phyloP scores from a whole-genome alignment of 2,113 vertebrate genomes.

The Phylloscopus trochilus region DNA sequence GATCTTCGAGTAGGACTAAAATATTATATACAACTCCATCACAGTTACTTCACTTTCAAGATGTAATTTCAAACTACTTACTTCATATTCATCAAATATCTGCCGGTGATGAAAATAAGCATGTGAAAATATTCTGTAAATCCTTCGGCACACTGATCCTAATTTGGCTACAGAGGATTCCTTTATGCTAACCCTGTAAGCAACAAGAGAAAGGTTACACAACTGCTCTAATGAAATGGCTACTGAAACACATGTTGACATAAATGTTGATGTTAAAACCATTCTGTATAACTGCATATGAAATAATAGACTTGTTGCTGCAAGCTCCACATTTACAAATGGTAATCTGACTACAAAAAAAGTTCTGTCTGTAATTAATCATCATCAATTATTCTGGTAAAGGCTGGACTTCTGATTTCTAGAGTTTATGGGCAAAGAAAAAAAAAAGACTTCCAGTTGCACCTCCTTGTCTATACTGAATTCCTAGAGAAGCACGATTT shows the following conservation, averaged over 20 bases:
- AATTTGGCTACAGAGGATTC: conserved; percentile 99
- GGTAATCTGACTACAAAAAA: background rate
- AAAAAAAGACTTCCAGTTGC: background rate
- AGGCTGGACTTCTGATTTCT: background rate
- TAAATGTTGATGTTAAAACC: background rate
- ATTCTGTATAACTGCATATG: background rate
- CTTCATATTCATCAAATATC: conserved; percentile 99
- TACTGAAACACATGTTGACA: fast-evolving
- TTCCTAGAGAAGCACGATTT: background rate
- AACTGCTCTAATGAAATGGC: background rate
- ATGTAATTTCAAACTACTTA: conserved; percentile 65
- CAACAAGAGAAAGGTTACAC: conserved; percentile 20
- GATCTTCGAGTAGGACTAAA: background rate
- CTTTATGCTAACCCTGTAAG: conserved; percentile 96
- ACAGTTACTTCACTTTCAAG: background rate
- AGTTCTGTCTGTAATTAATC: background rate
- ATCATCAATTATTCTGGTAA: background rate
- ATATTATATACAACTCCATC: background rate
- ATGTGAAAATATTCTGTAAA: conserved; percentile 99
- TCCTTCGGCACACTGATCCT: conserved; percentile 97
- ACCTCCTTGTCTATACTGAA: background rate
- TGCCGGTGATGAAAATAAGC: conserved; percentile 99
- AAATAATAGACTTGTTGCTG: background rate
- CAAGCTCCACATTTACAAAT: background rate
- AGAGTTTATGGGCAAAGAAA: background rate